Conservation (phyloP, 2,113 vertebrate genomes). For the Xiphorhynchus elegans region DNA sequence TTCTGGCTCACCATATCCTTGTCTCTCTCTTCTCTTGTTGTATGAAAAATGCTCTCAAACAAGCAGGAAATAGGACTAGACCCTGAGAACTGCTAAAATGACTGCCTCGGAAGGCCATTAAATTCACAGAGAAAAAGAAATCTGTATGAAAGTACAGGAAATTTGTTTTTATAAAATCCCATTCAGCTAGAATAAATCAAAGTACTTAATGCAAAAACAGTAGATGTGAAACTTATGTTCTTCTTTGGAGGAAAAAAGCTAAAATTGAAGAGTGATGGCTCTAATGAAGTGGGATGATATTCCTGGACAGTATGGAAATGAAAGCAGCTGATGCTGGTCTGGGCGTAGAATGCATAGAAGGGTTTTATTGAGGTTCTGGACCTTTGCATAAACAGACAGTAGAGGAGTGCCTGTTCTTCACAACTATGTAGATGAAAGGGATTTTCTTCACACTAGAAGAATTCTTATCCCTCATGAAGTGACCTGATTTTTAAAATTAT, state of each 20-base stretch:
- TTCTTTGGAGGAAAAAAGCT: neutral
- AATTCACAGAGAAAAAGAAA: neutral
- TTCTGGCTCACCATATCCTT: neutral
- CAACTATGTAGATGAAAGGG: neutral
- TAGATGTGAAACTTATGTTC: neutral
- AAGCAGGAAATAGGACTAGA: neutral
- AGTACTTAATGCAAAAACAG: neutral
- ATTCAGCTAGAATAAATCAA: neutral
- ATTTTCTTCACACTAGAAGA: neutral
- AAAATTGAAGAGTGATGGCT: neutral
- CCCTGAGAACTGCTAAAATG: neutral
- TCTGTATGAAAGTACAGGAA: neutral
- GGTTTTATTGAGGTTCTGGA: neutral
- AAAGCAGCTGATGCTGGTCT: neutral
- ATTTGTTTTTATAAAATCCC: neutral
- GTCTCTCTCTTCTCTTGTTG: neutral
- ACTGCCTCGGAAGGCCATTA: neutral
- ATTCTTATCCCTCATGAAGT: neutral
- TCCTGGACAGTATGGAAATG: neutral
- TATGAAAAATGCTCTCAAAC: neutral
- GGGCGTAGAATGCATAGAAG: neutral
- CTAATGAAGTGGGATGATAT: neutral
- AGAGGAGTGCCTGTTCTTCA: neutral
- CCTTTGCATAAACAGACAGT: neutral
- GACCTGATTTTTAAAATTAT: slow-evolving; percentile 33